Evolutionary conservation across 2,888 invertebrate genomes (phyloP).

Genomic region (Diachrysia chrysitis): DNA sequence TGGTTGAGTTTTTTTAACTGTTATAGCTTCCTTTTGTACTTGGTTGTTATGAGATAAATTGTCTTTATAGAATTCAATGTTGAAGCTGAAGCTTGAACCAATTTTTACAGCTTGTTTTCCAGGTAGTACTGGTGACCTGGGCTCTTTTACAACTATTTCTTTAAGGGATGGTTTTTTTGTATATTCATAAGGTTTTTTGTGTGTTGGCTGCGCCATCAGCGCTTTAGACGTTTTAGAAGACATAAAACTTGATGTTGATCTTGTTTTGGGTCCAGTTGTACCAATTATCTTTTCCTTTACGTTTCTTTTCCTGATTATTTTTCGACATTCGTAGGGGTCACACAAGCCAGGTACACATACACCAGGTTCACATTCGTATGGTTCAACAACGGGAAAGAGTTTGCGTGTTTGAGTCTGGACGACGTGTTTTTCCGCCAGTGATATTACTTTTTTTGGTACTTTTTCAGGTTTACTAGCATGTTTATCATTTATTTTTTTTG

Average conservation of each 20-base stretch:
- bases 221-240: neutral
- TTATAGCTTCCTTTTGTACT: neutral
- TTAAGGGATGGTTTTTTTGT: neutral
- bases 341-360: conserved; percentile 54
- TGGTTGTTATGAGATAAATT: neutral
- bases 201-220: neutral
- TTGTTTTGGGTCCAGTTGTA: neutral
- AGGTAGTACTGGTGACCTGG: neutral
- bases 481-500: neutral
- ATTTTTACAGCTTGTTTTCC: neutral
- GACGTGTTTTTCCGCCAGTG: neutral
- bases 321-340: conserved; percentile 51
- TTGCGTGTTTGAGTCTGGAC: neutral
- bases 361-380: conserved; percentile 50
- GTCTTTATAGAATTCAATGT: conserved; percentile 1
- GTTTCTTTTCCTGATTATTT: conserved; percentile 38
- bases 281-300: conserved; percentile 1
- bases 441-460: neutral
- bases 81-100: neutral
- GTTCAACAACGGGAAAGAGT: neutral
- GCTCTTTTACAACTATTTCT: neutral
- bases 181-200: neutral
- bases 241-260: neutral
- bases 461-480: neutral
- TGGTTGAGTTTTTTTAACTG: neutral